Evolutionary conservation across 2,797 vertebrate species (phyloP), one percentile per base, ranked within the genome.

Genomic region (Halcyon leucocephala): DNA sequence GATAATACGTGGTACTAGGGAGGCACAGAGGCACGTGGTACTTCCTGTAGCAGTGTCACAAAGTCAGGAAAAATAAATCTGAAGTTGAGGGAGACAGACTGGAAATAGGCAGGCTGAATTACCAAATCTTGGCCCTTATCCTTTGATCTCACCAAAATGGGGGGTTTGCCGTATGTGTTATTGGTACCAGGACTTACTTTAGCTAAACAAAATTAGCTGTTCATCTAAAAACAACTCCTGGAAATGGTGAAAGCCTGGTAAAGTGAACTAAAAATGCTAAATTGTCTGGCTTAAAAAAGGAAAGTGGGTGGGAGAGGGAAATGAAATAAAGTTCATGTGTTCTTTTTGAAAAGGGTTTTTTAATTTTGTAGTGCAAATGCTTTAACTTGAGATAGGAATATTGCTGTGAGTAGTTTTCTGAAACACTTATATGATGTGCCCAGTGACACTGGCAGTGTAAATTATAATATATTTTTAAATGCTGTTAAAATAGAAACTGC

Each of bases 261-360:
- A 74, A 37, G 3, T 15, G 12, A 83, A 70, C 11, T 33, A 28
- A 70, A 64, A 70, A 31, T 4, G 16, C 0, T 26, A 41, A 57
- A 6, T 37, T 31, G 4, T 37, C 35, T 88, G 35, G 7, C 12
- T 76, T 12, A 10, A 60, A 24, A 42, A 31, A 33, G 8, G 20
- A 11, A 9, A 6, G 1, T 14, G 17, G 3, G 12, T 46, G 24
- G 4, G 35, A 35, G 4, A 6, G 5, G 25, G 29, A 28, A 44
- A 18, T 1, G 1, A 37, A 78, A 20, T 44, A 54, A 46, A 21
- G 2, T 70, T 66, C 9, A 2, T 22, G 16, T 33, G 10, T 35
- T 71, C 14, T 18, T 81, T 69, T 78, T 18, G 10, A 15, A 12
- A 71, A 66, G 15, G 12, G 7, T 20, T 6, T 60, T 49, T 64